These are phyloP conservation scores for Lerema accius DNA, from an alignment of 1,140 invertebrate species.

Conservation along the genomic window DNA sequence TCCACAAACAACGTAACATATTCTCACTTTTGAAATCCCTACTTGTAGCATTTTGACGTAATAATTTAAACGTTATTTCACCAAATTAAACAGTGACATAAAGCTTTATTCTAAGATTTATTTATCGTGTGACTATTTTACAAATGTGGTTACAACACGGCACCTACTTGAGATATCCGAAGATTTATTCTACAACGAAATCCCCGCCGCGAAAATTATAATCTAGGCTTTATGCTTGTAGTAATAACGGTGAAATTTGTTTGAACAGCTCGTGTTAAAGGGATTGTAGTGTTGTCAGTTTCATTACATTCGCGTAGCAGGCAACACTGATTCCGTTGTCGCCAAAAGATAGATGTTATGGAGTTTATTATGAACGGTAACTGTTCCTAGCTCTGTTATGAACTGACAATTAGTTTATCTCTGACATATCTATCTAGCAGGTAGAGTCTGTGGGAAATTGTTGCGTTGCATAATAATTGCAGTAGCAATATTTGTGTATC, in stretches of 20 bases:
- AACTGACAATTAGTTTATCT: constrained; percentile 61
- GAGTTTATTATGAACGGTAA: constrained; percentile 5
- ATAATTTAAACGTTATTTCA: constrained; percentile 36
- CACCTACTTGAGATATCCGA: constrained; percentile 50
- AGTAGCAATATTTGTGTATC: too few relatives aligned
- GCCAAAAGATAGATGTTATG: constrained; percentile 64
- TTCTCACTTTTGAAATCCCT: constrained; percentile 5
- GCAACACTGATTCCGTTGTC: constrained; percentile 66
- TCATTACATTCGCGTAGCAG: constrained; percentile 54
- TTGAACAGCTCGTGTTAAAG: constrained; percentile 11
- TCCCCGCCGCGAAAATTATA: constrained; percentile 18
- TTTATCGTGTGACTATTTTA: constrained; percentile 45
- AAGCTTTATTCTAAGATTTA: constrained; percentile 42
- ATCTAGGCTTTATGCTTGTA: constrained; percentile 27
- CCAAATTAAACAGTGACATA: constrained; percentile 34
- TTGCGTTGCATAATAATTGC: too few relatives aligned
- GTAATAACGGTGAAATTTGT: constrained; percentile 37
- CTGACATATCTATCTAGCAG: constrained; percentile 27
- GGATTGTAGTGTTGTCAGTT: constrained; percentile 34
- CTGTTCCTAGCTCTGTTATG: constrained; percentile 46
- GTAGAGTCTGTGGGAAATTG: too few relatives aligned
- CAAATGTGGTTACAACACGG: constrained; percentile 44
- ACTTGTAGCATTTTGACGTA: constrained; percentile 5
- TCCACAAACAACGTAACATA: too few relatives aligned
- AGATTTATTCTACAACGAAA: constrained; percentile 46